Evolutionary conservation across 1,140 invertebrate species (phyloP).

Genomic region (Uloborus diversus): DNA sequence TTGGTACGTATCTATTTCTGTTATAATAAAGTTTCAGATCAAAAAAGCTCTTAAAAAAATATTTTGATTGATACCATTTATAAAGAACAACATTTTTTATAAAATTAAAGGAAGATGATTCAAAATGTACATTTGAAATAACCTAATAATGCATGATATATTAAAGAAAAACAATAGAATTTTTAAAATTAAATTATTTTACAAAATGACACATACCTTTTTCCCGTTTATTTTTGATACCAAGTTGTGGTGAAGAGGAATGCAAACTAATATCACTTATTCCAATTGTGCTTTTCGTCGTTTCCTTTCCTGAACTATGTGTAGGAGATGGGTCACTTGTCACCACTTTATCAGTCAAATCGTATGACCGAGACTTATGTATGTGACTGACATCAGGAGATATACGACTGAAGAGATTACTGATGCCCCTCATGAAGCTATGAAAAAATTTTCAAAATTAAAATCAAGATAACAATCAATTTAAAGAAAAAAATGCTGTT

Average conservation of each 20-base stretch:
- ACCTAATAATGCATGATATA: no score
- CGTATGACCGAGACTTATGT: conserved; percentile 55
- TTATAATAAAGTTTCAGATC: no score
- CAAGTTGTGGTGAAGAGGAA: conserved; percentile 46
- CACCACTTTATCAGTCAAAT: conserved; percentile 44
- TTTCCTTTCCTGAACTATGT: conserved; percentile 38
- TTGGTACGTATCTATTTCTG: no score
- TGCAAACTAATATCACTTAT: conserved; percentile 34
- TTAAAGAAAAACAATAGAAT: not conserved
- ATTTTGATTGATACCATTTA: no score
- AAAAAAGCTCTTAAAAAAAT: no score
- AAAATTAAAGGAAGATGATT: no score
- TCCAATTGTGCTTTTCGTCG: conserved; percentile 6
- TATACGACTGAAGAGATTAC: conserved; percentile 56
- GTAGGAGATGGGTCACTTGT: conserved; percentile 19
- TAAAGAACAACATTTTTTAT: no score
- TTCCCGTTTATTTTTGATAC: conserved; percentile 11
- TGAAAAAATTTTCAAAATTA: not conserved
- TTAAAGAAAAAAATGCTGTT: not conserved
- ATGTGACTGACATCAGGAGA: conserved; percentile 53
- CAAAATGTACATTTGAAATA: no score
- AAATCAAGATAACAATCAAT: not conserved
- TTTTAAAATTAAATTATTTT: no score
- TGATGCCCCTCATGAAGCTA: conserved; percentile 58
- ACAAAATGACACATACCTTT: conserved; percentile 31